These are phyloP conservation scores for Heliconius ethilla DNA, from an alignment of 2,888 invertebrate genomes.

Conservation along the genomic window DNA sequence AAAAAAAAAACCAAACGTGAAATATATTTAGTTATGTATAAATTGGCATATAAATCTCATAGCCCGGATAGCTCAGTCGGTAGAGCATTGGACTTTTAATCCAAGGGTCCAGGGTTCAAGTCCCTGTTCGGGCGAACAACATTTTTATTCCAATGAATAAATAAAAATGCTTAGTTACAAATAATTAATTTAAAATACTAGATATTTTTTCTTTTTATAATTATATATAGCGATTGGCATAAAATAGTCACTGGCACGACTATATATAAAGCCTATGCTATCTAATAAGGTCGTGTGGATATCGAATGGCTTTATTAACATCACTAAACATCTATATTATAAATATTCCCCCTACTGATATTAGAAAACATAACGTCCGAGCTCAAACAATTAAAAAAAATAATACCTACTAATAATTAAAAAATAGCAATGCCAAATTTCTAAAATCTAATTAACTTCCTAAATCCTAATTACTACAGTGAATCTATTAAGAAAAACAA, in stretches of 20 bases:
- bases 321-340: neutral
- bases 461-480: neutral
- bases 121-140: constrained; percentile 85
- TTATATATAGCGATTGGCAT: too few species aligned
- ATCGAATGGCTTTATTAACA: too few species aligned
- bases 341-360: neutral
- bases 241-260: too few species aligned
- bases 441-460: neutral
- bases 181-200: neutral
- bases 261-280: too few species aligned
- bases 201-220: neutral
- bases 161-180: neutral
- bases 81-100: constrained; percentile 85
- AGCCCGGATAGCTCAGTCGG: constrained; percentile 83
- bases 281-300: too few species aligned
- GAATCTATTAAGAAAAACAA: neutral
- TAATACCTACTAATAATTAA: neutral
- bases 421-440: neutral
- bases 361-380: neutral
- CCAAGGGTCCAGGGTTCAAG: constrained; percentile 90
- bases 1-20: neutral
- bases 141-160: neutral
- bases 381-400: neutral
- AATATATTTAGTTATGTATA: neutral
- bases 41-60: neutral